Base-by-base conservation (phyloP, 2,888 invertebrate species). In the Eupithecia subfuscata region DNA sequence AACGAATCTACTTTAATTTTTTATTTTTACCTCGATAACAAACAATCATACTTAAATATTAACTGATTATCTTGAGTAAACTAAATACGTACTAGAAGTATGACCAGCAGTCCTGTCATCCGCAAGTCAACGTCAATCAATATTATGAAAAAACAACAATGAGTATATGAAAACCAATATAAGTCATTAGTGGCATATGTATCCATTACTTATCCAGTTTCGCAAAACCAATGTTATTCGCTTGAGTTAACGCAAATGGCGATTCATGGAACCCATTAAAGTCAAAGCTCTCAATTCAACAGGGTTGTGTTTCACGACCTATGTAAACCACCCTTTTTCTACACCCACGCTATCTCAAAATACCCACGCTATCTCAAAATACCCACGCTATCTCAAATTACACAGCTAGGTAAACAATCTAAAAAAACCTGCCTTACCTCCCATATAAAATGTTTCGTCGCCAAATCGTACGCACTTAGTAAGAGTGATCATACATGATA, bases 321-420 rank as follows among this genome's bases (percentile, higher is more conserved):
- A 25, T 60, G 60, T 60, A 64, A 64, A 64, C 64, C 34, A 34
- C 30, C 64, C 64, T 18, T 9, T 63, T 25, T 6, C 25, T 8
- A n/a, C n/a, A n/a, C n/a, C n/a, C n/a, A n/a, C n/a, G n/a, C n/a
- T n/a, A n/a, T n/a, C n/a, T n/a, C n/a, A n/a, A n/a, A 64, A 34
- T 5, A 16, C 63, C 63, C 34, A 34, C 63, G 34, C 34, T 30
- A 64, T 64, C 63, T 34, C 63, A 64, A 64, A 14, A 64, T 16
- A 34, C 64, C 30, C 64, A 64, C 34, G 64, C 64, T 64, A 64
- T 64, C 64, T 34, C 64, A 64, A 34, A 64, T 64, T 30, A 64
- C 64, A 16, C 64, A 64, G 60, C 25, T 60, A 64, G 34, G 64
- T 64, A 64, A 64, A 64, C 64, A 64, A 34, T 34, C 34, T 64